Percentiles rank a stretch among this genome's conserved stretches.
These are phyloP conservation scores for Saguinus midas DNA, from an alignment of 2,113 vertebrate species.

Conservation along the genomic window DNA sequence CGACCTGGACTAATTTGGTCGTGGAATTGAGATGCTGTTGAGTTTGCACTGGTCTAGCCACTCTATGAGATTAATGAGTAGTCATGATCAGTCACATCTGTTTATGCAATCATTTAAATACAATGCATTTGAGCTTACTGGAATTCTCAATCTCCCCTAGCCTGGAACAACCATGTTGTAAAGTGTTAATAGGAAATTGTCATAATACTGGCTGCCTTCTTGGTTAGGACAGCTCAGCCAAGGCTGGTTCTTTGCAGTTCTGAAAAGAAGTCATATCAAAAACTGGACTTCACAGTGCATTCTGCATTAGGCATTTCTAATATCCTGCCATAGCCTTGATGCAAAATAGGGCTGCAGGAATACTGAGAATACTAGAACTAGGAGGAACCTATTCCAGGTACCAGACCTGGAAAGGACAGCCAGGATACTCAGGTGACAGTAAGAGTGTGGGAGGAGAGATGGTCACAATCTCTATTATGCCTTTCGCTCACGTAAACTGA, in stretches of 20 bases:
- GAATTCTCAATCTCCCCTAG: not conserved
- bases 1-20: not conserved
- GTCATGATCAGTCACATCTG: not conserved
- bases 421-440: not conserved
- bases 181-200: not conserved
- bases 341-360: not conserved
- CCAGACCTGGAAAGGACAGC: not conserved
- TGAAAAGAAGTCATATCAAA: not conserved
- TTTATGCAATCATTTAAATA: conserved; percentile 13
- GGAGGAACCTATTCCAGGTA: not conserved
- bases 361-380: not conserved
- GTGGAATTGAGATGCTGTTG: not conserved
- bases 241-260: not conserved
- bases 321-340: not conserved
- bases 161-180: not conserved
- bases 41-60: not conserved
- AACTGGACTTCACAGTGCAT: not conserved
- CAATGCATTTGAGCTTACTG: not conserved
- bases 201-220: not conserved
- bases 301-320: not conserved
- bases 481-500: not conserved
- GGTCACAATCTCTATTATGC: not conserved
- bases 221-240: not conserved
- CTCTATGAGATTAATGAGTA: not conserved
- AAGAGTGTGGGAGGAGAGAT: not conserved